Evolutionary conservation across 2,113 vertebrate species (phyloP).

Genomic region (Oenanthe oenanthe): DNA sequence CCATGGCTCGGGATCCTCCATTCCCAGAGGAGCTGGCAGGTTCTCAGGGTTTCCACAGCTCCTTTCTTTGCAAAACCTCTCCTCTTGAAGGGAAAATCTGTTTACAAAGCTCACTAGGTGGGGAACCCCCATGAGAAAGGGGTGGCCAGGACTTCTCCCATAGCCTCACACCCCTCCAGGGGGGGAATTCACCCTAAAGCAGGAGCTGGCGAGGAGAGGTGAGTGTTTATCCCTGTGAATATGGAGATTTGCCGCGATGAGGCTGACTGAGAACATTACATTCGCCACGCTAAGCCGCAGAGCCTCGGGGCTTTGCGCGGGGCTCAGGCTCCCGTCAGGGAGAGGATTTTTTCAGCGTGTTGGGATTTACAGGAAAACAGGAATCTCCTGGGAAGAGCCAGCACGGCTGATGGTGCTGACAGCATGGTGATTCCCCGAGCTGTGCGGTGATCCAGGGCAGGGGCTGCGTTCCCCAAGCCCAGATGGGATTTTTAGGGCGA

Average conservation of each 20-base stretch:
- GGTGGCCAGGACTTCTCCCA: rapidly evolving
- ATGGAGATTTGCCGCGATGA: constrained; percentile 12
- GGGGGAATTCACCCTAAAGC: neutral
- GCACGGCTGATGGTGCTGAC: neutral
- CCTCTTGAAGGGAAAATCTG: neutral
- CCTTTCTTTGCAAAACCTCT: neutral
- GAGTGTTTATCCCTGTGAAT: constrained; percentile 35
- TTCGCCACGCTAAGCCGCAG: neutral
- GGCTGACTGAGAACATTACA: constrained; percentile 42
- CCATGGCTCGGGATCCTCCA: neutral
- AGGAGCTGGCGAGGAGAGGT: constrained; percentile 10
- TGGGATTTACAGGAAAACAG: constrained; percentile 31
- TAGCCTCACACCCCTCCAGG: neutral
- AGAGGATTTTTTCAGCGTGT: neutral
- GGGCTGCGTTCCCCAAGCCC: neutral
- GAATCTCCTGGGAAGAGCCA: neutral
- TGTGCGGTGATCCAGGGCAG: neutral
- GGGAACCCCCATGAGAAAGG: neutral
- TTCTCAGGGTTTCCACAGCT: neutral
- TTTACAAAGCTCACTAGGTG: rapidly evolving
- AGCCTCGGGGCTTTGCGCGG: constrained; percentile 21
- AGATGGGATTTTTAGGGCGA: neutral
- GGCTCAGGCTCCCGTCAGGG: constrained; percentile 26
- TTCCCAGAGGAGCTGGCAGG: neutral
- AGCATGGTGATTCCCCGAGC: neutral